A percentile compares a stretch with the other conserved stretches of the same genome.
These are phyloP conservation scores for Myripristis jacobus DNA, from an alignment of 2,797 vertebrate genomes.

Conservation along the genomic window DNA sequence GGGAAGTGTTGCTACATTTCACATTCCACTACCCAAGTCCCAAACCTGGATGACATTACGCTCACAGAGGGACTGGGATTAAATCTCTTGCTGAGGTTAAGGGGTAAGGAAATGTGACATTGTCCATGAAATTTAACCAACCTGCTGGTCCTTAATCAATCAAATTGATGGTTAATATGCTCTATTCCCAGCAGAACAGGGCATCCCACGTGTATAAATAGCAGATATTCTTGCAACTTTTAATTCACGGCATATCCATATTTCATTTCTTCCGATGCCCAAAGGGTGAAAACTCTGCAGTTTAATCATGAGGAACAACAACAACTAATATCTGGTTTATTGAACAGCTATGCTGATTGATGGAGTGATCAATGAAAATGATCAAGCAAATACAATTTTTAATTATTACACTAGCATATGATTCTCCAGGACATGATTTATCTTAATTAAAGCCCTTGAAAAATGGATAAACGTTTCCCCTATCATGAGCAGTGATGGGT, in stretches of 20 bases:
- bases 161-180: constrained; percentile 67
- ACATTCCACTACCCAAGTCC: constrained; percentile 68
- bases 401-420: constrained; percentile 62
- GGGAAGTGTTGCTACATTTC: constrained; percentile 73
- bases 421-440: constrained; percentile 55
- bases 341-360: constrained; percentile 66
- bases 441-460: constrained; percentile 52
- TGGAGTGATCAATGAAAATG: constrained; percentile 69
- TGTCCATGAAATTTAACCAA: constrained; percentile 77
- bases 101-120: constrained; percentile 75
- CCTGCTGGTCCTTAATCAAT: constrained; percentile 68
- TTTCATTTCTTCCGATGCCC: constrained; percentile 62
- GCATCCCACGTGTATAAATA: constrained; percentile 53
- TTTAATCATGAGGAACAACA: constrained; percentile 62
- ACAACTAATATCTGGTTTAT: constrained; percentile 61
- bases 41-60: constrained; percentile 71
- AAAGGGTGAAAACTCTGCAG: constrained; percentile 57
- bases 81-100: constrained; percentile 76
- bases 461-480: too few species aligned
- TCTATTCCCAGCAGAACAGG: constrained; percentile 46
- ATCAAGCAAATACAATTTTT: constrained; percentile 70
- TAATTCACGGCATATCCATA: constrained; percentile 70
- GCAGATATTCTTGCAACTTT: constrained; percentile 65
- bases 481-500: too few species aligned
- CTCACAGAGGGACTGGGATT: constrained; percentile 69